These are phyloP conservation scores for Acyrthosiphon pisum DNA, from an alignment of 1,140 invertebrate species.

Conservation along the genomic window DNA sequence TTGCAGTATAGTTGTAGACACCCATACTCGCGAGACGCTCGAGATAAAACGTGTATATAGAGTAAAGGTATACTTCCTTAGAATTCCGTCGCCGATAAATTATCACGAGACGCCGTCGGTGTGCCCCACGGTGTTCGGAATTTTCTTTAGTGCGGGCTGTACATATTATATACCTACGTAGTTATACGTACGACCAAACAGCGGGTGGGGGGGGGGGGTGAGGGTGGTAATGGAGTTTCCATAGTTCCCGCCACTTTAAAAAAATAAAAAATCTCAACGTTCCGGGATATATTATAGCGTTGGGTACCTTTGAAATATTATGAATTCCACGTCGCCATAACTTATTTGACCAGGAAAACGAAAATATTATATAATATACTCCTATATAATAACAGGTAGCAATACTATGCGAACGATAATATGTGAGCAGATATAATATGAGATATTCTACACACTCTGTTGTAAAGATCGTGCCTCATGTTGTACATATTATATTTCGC, in stretches of 20 bases:
- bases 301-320: slow-evolving; percentile 22
- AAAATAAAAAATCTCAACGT: slow-evolving; percentile 17
- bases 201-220: rapidly evolving
- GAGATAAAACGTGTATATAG: not conserved
- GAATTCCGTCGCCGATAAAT: slow-evolving; percentile 29
- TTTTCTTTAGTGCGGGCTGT: slow-evolving; percentile 23
- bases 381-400: not conserved
- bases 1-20: not conserved
- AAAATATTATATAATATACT: not conserved
- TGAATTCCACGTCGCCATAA: not conserved
- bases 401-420: not conserved
- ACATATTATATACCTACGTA: not conserved
- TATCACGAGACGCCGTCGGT: not conserved
- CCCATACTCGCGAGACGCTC: not conserved
- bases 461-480: not conserved
- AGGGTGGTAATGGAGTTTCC: slow-evolving; percentile 22
- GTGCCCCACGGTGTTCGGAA: not conserved
- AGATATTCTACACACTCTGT: not conserved
- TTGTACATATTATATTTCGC: too few relatives aligned
- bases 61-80: slow-evolving; percentile 2
- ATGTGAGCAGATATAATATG: not conserved
- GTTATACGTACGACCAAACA: not conserved
- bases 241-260: slow-evolving; percentile 32
- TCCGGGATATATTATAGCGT: not conserved
- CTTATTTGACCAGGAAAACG: not conserved